Conservation (phyloP, 2,113 vertebrate species). For the Rhegmatorhina hoffmannsi region DNA sequence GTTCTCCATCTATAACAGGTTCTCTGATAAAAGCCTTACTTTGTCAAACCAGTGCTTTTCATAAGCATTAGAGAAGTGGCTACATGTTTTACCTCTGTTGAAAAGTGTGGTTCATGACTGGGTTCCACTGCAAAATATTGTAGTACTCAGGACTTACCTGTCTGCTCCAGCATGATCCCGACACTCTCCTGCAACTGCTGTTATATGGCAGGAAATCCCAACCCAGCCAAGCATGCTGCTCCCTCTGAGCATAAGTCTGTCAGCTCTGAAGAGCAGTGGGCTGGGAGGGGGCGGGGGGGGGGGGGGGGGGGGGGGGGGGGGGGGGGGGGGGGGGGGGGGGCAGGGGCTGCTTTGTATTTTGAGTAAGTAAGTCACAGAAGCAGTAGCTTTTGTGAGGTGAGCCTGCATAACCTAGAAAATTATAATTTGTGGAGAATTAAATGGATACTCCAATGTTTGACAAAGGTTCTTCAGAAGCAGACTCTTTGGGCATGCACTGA, state of each 20-base stretch:
- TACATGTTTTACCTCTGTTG: not conserved
- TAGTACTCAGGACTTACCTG: not conserved
- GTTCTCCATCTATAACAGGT: not conserved
- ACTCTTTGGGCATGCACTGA: not conserved
- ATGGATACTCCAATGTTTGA: not conserved
- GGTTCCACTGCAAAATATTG: rapidly evolving
- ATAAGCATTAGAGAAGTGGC: not conserved
- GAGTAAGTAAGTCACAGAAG: not conserved
- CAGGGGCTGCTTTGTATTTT: not conserved
- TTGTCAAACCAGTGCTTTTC: not conserved
- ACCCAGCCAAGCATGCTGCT: not conserved
- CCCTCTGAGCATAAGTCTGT: not conserved
- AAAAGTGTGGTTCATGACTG: rapidly evolving
- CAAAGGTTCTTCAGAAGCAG: not conserved
- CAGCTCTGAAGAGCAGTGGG: rapidly evolving
- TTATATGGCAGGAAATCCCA: not conserved
- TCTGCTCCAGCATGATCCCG: rapidly evolving
- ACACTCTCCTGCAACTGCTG: not conserved
- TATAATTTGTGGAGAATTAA: not conserved
- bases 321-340: no score
- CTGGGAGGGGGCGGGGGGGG: no score
- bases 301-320: no score
- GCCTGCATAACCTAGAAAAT: not conserved
- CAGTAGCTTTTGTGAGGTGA: not conserved
- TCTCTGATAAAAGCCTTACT: not conserved